These are phyloP conservation scores for Paedocypris micromegethes DNA, from an alignment of 2,797 vertebrate genomes.

Conservation along the genomic window DNA sequence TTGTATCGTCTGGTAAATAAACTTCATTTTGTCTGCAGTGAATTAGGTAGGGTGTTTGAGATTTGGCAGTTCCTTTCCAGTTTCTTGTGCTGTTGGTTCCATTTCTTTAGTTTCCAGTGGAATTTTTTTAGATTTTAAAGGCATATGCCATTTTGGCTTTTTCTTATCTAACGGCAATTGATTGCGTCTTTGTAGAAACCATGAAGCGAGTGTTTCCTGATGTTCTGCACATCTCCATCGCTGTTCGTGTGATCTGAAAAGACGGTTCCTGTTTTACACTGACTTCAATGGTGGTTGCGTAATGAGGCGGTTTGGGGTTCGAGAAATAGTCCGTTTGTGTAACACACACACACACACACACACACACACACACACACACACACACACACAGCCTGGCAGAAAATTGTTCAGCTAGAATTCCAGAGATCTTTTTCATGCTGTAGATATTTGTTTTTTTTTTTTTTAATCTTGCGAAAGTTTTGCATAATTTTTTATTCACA, in stretches of 20 bases:
- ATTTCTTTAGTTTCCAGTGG: slow-evolving; percentile 6
- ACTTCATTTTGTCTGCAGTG: slow-evolving; percentile 16
- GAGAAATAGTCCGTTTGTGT: not conserved
- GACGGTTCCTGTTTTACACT: slow-evolving; percentile 3
- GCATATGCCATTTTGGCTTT: not conserved
- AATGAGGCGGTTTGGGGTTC: no score
- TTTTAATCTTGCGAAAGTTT: no score
- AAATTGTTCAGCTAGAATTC: no score
- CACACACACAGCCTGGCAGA: no score
- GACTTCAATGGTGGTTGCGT: not conserved
- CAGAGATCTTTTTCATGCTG: no score
- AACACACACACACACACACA: no score
- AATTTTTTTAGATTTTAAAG: slow-evolving; percentile 4
- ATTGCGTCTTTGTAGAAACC: not conserved
- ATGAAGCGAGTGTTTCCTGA: not conserved
- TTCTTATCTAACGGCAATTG: slow-evolving; percentile 10
- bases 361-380: no score
- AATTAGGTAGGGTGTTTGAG: slow-evolving; percentile 21
- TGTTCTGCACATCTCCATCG: not conserved
- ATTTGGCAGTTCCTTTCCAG: slow-evolving; percentile 10
- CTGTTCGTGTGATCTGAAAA: not conserved
- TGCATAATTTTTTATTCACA: no score
- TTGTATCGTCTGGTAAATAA: slow-evolving; percentile 6
- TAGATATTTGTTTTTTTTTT: no score
- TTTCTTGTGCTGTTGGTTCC: not conserved